Base-by-base conservation (phyloP, 1,140 invertebrate species). In the Drosophila saltans region DNA sequence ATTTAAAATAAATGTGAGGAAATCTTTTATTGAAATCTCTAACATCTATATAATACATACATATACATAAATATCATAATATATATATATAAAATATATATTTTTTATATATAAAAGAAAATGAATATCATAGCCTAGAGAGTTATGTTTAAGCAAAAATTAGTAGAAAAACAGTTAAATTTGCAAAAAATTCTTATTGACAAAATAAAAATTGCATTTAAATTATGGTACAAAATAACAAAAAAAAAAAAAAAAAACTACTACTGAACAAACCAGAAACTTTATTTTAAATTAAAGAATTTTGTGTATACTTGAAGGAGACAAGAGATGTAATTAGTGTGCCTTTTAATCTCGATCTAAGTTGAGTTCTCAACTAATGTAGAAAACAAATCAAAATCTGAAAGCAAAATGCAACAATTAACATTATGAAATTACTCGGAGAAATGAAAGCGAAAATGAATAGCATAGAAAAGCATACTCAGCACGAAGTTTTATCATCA, bases 241-340 rank as follows among this genome's bases (percentile, higher is more conserved):
- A 48, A 24, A 63, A 9, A 28, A 28, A 63, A 63, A 41, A 3
- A 36, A 11, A 30, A 33, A 67, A 63, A 60, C 16, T 16, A 16
- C 16, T 16, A 10, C 39, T 68, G 28, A 30, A 52, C 21, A 40
- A 48, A 24, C 45, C 55, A 52, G 36, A 71, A 55, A 62, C 30
- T 62, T 73, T 84, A 69, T 84, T 89, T 84, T 80, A 78, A 89
- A 89, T 89, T 89, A 71, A 89, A 89, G 84, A 89, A 89, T 89
- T 80, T 58, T 6, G 26, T 52, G 21, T 9, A 30, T 33, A 72
- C 68, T 64, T 72, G 62, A 65, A 60, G 58, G 33, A 63, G 69
- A 61, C 48, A 63, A 76, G 71, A 68, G 71, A 68, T 70, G 72
- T 78, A 72, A 75, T 68, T 74, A 83, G 72, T 82, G 83, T 86